Percentiles rank a stretch among this genome's conserved stretches.
Conservation (phyloP, 2,888 invertebrate genomes). For the Lysandra coridon region DNA sequence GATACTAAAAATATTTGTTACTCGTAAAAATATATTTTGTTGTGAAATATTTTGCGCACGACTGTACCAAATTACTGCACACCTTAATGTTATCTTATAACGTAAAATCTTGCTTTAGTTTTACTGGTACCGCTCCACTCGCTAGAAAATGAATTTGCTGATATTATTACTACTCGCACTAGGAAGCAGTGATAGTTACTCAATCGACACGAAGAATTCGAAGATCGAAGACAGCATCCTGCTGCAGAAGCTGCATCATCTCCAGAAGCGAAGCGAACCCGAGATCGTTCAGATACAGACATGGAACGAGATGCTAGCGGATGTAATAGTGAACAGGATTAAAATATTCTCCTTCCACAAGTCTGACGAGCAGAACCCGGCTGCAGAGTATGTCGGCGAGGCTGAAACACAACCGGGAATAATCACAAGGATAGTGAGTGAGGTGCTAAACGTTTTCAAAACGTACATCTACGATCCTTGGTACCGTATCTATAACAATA, state of each 20-base stretch:
- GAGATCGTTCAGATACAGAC: conserved; percentile 52
- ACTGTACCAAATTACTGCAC: conserved; percentile 56
- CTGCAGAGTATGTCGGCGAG: conserved; percentile 35
- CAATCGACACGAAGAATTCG: conserved; percentile 47
- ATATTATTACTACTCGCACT: conserved; percentile 55
- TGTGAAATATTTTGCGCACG: conserved; percentile 40
- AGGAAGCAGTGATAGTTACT: conserved; percentile 52
- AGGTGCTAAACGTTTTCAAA: conserved; percentile 57
- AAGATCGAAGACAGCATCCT: conserved; percentile 56
- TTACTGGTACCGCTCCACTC: conserved; percentile 54
- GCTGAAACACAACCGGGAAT: conserved; percentile 41
- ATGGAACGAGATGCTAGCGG: conserved; percentile 69
- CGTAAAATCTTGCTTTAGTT: conserved; percentile 59
- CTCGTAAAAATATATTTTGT: neutral
- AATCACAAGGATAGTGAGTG: conserved; percentile 53
- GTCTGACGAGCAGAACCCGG: conserved; percentile 45
- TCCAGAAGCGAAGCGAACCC: conserved; percentile 47
- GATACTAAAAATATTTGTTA: neutral
- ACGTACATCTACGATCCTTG: conserved; percentile 56
- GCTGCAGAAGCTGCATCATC: conserved; percentile 65
- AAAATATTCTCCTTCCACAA: conserved; percentile 56
- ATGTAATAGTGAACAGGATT: conserved; percentile 63
- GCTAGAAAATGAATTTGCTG: conserved; percentile 60
- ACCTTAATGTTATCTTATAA: conserved; percentile 59
- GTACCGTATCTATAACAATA: conserved; percentile 29